Conservation (phyloP, 2,797 vertebrate genomes). For the Chaetophractus vellerosus region DNA sequence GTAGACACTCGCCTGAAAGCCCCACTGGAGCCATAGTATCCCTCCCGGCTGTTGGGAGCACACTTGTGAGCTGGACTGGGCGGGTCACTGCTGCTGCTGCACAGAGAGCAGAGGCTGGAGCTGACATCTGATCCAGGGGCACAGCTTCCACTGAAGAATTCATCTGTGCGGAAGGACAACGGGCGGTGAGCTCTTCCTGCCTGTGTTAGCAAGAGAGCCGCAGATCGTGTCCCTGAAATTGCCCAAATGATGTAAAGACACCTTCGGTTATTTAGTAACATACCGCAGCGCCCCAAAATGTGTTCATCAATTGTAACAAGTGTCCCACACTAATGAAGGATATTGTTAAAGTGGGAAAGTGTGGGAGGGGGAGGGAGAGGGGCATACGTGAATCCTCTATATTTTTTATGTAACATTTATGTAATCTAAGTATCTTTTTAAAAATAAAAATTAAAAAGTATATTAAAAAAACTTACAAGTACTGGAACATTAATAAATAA, state of each 20-base stretch:
- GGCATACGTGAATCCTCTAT: no score
- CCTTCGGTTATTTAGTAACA: not conserved
- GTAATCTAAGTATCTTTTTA: no score
- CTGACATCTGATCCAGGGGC: constrained; percentile 84
- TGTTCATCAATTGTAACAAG: no score
- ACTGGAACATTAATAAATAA: no score
- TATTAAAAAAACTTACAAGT: no score
- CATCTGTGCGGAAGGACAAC: constrained; percentile 70
- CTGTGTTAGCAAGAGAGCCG: not conserved
- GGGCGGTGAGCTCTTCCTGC: constrained; percentile 1
- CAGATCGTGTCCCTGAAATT: not conserved
- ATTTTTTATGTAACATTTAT: no score
- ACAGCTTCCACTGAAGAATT: constrained; percentile 86
- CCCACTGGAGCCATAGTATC: constrained; percentile 82
- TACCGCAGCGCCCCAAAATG: not conserved
- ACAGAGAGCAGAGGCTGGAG: constrained; percentile 85
- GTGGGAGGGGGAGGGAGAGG: no score
- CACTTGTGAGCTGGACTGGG: constrained; percentile 70
- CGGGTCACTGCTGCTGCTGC: constrained; percentile 53
- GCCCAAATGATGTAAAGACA: not conserved
- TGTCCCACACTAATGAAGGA: no score
- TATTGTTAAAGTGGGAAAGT: no score
- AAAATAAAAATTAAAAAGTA: no score
- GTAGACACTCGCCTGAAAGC: constrained; percentile 82
- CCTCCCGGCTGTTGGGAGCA: constrained; percentile 80